phyloP scores from a whole-genome alignment of 2,888 invertebrate species.

The Pyralis farinalis region DNA sequence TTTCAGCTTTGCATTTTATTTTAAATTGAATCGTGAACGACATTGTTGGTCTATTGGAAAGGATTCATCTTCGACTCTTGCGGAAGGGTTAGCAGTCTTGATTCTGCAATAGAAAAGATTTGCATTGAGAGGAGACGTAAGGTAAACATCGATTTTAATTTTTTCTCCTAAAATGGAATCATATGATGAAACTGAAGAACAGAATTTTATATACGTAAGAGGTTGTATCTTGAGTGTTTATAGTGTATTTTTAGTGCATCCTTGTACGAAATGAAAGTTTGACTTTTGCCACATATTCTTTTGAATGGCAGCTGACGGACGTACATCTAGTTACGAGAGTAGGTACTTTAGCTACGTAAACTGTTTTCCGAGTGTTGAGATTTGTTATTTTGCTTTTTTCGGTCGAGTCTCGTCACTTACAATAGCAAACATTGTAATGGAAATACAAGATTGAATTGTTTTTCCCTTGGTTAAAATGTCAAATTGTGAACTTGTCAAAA shows the following conservation, averaged over 20 bases:
- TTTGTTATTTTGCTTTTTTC: conserved; percentile 42
- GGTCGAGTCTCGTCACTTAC: conserved; percentile 30
- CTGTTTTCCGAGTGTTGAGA: conserved; percentile 45
- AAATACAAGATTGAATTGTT: conserved; percentile 56
- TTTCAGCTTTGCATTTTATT: conserved; percentile 80
- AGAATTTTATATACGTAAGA: conserved; percentile 36
- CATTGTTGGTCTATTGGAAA: conserved; percentile 69
- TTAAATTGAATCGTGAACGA: conserved; percentile 77
- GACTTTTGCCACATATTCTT: conserved; percentile 82
- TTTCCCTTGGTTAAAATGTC: conserved; percentile 71
- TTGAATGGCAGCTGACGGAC: conserved; percentile 80
- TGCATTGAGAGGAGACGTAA: conserved; percentile 79
- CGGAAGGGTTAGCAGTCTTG: conserved; percentile 78
- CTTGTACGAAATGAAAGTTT: conserved; percentile 81
- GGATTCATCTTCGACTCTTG: conserved; percentile 71
- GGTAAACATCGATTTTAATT: conserved; percentile 81
- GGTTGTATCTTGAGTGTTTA: conserved; percentile 59
- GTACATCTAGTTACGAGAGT: conserved; percentile 70
- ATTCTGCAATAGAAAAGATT: conserved; percentile 79
- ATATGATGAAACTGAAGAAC: conserved; percentile 45
- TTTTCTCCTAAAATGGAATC: conserved; percentile 67
- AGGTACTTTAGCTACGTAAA: conserved; percentile 60
- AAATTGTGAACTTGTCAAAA: conserved; percentile 77
- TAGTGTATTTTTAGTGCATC: conserved; percentile 79
- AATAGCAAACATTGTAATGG: conserved; percentile 44